phyloP scores from a whole-genome alignment of 1,140 invertebrate species.

The Hylaeus volcanicus region DNA sequence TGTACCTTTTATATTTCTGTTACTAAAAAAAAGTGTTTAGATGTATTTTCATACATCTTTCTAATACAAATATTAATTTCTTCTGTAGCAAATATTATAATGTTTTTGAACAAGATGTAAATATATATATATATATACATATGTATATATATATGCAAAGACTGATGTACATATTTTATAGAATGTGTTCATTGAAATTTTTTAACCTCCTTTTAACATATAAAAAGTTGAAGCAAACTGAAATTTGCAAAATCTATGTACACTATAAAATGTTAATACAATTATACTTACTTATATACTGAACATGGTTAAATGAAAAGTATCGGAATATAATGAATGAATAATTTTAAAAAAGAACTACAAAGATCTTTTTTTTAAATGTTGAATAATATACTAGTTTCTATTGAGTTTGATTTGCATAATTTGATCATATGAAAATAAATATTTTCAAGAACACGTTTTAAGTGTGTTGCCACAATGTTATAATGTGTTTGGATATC shows the following conservation, averaged over 20 bases:
- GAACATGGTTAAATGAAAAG: neutral
- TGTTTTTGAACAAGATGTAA: neutral
- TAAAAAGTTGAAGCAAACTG: neutral
- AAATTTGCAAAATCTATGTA: constrained; percentile 1
- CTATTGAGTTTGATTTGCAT: constrained; percentile 15
- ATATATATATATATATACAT: constrained; percentile 5
- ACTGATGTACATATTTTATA: constrained; percentile 9
- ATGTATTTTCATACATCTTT: neutral
- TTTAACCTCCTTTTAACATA: constrained; percentile 11
- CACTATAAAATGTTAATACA: neutral
- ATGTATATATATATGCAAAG: constrained; percentile 12
- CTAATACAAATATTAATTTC: neutral
- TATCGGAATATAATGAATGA: neutral
- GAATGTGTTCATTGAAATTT: constrained; percentile 27
- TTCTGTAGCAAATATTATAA: constrained; percentile 9
- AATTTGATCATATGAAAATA: neutral
- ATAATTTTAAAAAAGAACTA: neutral
- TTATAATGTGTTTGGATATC: constrained; percentile 1
- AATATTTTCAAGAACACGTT: constrained; percentile 3
- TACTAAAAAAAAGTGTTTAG: neutral
- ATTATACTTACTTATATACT: neutral
- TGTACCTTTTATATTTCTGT: neutral
- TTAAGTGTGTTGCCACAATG: too few species aligned
- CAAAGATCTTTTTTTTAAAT: neutral
- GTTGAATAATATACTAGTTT: neutral